phyloP scores from a whole-genome alignment of 2,113 vertebrate species.

The Delphinapterus leucas region DNA sequence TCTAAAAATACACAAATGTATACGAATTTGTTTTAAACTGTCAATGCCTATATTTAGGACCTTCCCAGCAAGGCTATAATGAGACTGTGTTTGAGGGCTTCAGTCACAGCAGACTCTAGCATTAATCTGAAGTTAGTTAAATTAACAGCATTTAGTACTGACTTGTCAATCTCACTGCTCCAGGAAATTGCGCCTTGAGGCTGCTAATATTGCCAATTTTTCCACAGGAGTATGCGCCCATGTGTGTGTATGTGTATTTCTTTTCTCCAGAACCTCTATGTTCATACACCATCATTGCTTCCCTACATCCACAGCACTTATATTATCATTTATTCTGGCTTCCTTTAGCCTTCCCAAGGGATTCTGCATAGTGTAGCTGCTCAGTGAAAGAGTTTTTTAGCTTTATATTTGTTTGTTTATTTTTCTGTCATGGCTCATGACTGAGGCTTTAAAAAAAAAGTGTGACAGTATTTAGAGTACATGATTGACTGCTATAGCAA shows the following conservation, averaged over 20 bases:
- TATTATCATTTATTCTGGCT: conserved; percentile 91
- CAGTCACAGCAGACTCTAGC: conserved; percentile 83
- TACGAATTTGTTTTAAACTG: conserved; percentile 84
- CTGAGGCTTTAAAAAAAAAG: conserved; percentile 87
- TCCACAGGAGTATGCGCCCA: conserved; percentile 72
- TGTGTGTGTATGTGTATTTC: neutral
- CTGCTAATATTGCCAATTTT: conserved; percentile 90
- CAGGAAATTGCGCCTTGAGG: conserved; percentile 93
- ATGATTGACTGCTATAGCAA: conserved; percentile 88
- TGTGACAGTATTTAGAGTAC: conserved; percentile 87
- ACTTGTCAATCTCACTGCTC: conserved; percentile 89
- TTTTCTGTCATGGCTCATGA: conserved; percentile 92
- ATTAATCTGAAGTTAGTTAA: conserved; percentile 94
- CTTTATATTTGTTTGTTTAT: conserved; percentile 94
- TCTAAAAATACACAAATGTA: conserved; percentile 88
- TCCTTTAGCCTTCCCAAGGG: conserved; percentile 86
- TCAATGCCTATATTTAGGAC: conserved; percentile 91
- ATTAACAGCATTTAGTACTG: conserved; percentile 91
- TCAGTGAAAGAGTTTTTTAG: conserved; percentile 91
- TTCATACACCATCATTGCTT: conserved; percentile 83
- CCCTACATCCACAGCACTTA: conserved; percentile 87
- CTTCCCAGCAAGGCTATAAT: conserved; percentile 88
- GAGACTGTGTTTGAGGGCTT: conserved; percentile 89
- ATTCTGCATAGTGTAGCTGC: conserved; percentile 83
- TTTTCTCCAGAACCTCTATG: conserved; percentile 80